Evolutionary conservation across 2,797 vertebrate species (phyloP).

Genomic region (Protonibea diacanthus): DNA sequence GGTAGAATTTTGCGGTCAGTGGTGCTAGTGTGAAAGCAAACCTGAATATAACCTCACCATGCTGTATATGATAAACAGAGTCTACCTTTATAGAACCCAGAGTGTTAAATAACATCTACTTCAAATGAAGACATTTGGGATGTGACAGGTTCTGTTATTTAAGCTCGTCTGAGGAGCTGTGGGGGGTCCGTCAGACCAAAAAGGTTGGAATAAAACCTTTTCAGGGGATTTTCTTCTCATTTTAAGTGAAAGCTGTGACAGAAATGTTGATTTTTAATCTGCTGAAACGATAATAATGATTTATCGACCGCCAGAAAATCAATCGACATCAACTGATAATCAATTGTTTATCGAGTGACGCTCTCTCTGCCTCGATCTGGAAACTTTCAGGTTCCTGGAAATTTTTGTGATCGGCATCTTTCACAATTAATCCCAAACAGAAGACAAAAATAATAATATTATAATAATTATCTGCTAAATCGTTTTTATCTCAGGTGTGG

Average conservation of each 20-base stretch:
- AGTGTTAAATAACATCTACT: no score
- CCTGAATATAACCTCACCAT: no score
- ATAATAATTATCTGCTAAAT: background rate
- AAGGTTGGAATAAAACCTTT: background rate
- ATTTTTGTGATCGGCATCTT: background rate
- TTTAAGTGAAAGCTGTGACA: no score
- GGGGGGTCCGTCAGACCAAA: background rate
- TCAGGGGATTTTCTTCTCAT: background rate
- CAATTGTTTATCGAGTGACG: background rate
- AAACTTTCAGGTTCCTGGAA: background rate
- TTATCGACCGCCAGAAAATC: background rate
- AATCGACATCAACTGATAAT: background rate
- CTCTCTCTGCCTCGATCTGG: background rate
- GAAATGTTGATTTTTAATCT: background rate
- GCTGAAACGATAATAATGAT: background rate
- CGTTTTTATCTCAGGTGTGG: background rate
- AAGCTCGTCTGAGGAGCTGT: background rate
- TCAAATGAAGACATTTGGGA: background rate
- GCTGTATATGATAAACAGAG: background rate
- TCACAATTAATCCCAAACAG: background rate
- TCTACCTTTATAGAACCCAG: background rate
- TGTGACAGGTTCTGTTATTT: background rate
- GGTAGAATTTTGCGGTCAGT: no score
- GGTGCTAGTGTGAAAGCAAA: no score
- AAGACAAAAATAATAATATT: background rate